Conservation (phyloP, 2,888 invertebrate genomes). For the Drosophila birchii region DNA sequence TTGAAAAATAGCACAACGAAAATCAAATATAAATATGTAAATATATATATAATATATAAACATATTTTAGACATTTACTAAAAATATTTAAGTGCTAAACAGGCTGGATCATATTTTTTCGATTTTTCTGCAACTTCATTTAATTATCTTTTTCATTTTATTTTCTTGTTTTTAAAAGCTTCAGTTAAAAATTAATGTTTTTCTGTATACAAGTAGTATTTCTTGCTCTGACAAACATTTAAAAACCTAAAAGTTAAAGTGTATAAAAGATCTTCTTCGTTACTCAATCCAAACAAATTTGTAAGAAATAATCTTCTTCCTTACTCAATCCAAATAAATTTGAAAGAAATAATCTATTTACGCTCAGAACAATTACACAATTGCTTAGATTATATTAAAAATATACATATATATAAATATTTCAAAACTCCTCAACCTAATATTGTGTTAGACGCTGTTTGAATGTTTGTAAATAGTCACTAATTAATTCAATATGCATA, state of each 20-base stretch:
- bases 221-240: too few relatives aligned
- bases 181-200: too few relatives aligned
- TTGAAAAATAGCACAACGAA: neutral
- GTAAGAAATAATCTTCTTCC: too few relatives aligned
- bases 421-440: neutral
- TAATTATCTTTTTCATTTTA: too few relatives aligned
- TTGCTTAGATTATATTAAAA: neutral
- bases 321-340: too few relatives aligned
- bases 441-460: neutral
- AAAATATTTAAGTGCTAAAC: neutral
- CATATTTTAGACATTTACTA: neutral
- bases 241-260: too few relatives aligned
- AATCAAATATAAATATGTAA: neutral
- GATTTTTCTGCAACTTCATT: too few relatives aligned
- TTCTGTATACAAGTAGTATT: too few relatives aligned
- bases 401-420: neutral
- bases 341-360: neutral
- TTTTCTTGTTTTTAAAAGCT: too few relatives aligned
- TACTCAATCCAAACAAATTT: neutral
- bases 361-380: neutral
- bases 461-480: neutral
- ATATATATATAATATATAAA: neutral
- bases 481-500: conserved; percentile 40
- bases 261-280: too few relatives aligned
- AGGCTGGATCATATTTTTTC: neutral